phyloP scores from a whole-genome alignment of 2,797 vertebrate genomes.

The Danio kyathit region DNA sequence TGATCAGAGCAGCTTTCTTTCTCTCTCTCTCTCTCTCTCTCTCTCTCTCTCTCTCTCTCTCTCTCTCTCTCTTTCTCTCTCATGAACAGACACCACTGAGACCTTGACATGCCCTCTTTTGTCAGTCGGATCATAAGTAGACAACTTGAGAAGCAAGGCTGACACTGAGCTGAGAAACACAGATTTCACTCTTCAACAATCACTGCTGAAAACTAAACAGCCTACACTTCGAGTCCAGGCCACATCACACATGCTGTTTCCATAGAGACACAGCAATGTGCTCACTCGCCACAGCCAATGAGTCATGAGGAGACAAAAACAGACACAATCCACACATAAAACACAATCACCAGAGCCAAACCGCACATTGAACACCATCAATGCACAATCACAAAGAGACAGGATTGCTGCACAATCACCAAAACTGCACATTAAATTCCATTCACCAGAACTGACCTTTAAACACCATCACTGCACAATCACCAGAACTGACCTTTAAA shows the following conservation, averaged over 20 bases:
- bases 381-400: slow-evolving; percentile 24
- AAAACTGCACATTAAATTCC: too few species aligned
- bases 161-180: slow-evolving; percentile 65
- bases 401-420: neutral
- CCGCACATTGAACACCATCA: neutral
- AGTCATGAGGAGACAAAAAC: slow-evolving; percentile 65
- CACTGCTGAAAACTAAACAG: slow-evolving; percentile 60
- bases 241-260: slow-evolving; percentile 69
- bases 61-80: too few species aligned
- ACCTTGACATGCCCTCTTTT: neutral
- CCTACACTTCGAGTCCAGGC: slow-evolving; percentile 63
- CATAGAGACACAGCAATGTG: slow-evolving; percentile 73
- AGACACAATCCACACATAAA: slow-evolving; percentile 30
- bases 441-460: too few species aligned
- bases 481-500: too few species aligned
- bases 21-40: too few species aligned
- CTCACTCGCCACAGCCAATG: slow-evolving; percentile 67
- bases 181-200: slow-evolving; percentile 57
- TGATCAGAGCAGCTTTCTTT: neutral
- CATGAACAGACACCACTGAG: neutral
- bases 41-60: neutral
- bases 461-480: too few species aligned
- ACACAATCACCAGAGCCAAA: too few species aligned
- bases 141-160: slow-evolving; percentile 56
- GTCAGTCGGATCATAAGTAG: neutral